Base-by-base conservation (phyloP, 2,797 vertebrate genomes). In the Cirrhinus mrigala region DNA sequence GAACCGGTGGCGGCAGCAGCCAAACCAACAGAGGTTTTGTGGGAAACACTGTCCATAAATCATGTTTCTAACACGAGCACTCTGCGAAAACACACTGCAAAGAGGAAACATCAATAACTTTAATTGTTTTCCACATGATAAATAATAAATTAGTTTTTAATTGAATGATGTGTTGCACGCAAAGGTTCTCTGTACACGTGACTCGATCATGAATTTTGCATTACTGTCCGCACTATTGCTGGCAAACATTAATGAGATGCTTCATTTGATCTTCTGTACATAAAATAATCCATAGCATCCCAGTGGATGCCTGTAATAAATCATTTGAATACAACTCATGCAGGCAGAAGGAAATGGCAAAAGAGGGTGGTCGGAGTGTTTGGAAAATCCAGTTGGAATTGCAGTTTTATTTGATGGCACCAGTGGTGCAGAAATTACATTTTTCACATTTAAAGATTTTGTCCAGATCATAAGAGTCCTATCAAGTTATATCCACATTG, bases 91-190 rank as follows among this genome's bases (percentile, higher is more conserved):
- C 54, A 73, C 70, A 37, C n/a, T 16, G 70, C 60, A 44, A 4
- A 74, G 56, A 74, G 48, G 60, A 75, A 14, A 76, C 66, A 68
- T 71, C 68, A 73, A 73, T 52, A 44, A 64, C 50, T 68, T 12
- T 74, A 56, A 73, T 80, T 83, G 81, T 74, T 82, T 80, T 66
- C 68, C 46, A 52, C 71, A 54, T 58, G 14, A 74, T 81, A 70
- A 81, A 81, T 84, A 75, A 84, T 84, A 87, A 48, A 84, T 64
- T 0, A 70, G 40, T 76, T 48, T 81, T 81, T 81, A 80, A 84
- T 76, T 81, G 71, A 24, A 68, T 27, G 46, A 77, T 68, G 62
- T 69, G 74, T 76, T 58, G 62, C 64, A 77, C 4, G 24, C 74
- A 84, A 52, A 58, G 37, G 40, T 69, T 5, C 18, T 44, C 64